A percentile compares a stretch with the other conserved stretches of the same genome.
Conservation (phyloP, 2,797 vertebrate genomes). For the Silurus lanzhouensis region DNA sequence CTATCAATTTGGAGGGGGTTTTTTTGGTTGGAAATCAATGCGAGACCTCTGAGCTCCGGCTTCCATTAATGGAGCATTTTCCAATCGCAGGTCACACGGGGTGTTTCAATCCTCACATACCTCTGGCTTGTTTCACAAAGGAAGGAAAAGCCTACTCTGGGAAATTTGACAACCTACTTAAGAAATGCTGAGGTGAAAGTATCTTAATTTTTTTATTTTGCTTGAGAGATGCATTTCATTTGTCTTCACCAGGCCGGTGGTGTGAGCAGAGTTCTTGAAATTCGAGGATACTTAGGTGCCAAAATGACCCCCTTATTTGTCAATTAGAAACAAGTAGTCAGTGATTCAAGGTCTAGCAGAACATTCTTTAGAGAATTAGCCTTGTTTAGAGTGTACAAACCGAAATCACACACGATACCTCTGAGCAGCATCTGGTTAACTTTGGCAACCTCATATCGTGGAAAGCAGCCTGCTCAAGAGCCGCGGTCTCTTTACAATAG, state of each 20-base stretch:
- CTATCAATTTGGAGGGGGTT: conserved; percentile 59
- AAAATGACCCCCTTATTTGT: neutral
- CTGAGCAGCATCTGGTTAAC: neutral
- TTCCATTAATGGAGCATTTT: conserved; percentile 45
- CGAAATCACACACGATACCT: neutral
- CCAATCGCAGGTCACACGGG: conserved; percentile 30
- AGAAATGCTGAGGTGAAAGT: conserved; percentile 18
- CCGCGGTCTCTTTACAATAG: neutral
- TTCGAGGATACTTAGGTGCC: neutral
- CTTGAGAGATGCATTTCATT: conserved; percentile 5
- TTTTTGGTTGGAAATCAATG: conserved; percentile 65
- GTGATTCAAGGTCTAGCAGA: neutral
- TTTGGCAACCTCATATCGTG: conserved; percentile 31
- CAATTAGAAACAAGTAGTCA: neutral
- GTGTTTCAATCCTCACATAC: neutral
- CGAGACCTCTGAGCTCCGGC: conserved; percentile 48
- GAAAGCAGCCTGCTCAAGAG: conserved; percentile 15
- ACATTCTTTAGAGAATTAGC: conserved; percentile 15
- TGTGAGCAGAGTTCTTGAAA: neutral
- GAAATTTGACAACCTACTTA: conserved; percentile 25
- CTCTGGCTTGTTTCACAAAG: conserved; percentile 1
- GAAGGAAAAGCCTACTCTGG: neutral
- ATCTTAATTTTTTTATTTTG: neutral
- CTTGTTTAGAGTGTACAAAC: neutral
- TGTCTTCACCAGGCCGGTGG: neutral